Evolutionary conservation across 2,113 vertebrate species (phyloP), one percentile per base, ranked within the genome.

Genomic region (Meleagris gallopavo): DNA sequence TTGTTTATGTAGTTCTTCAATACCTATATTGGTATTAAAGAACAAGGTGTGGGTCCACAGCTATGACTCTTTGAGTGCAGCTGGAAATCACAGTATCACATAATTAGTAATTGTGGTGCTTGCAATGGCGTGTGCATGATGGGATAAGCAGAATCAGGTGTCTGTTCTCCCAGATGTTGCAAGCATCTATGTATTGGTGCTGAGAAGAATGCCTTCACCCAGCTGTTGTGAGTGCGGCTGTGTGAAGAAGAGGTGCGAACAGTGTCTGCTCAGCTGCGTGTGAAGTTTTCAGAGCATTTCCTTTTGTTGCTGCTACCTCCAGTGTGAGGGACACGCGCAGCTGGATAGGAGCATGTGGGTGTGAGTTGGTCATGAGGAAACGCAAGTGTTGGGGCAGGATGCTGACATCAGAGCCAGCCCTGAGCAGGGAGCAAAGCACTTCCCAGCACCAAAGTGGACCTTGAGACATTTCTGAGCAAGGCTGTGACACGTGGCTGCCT

Each of bases 401-500:
- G 82, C 75, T 82, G 40, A 24, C n/a, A 70, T 30, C 73, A 76
- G 18, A 1, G 16, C 6, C 64, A 30, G 54, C 67, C 71, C 65
- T 40, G 41, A 86, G 57, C 11, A 61, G 43, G 38, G 76, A 81
- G 29, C 32, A 86, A 74, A 65, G 8, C 45, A 45, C 76, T 75
- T 88, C 45, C 50, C 29, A 21, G 55, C 0, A 5, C 27, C 50
- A 74, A 40, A 62, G 62, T 45, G 54, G 62, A 89, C 54, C 43
- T 65, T 30, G 82, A 90, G 83, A 92, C 5, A 20, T 82, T 84
- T 65, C 65, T 82, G 65, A 90, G 43, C n/a, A 70, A 54, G n/a
- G 43, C 34, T 74, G 13, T 40, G 43, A 29, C 43, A 41, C 86
- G 54, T 66, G 81, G 80, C 60, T 94, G 83, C 57, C 58, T 82